Base-by-base conservation (phyloP, 2,888 invertebrate species). In the Tenthredo scrophulariae region DNA sequence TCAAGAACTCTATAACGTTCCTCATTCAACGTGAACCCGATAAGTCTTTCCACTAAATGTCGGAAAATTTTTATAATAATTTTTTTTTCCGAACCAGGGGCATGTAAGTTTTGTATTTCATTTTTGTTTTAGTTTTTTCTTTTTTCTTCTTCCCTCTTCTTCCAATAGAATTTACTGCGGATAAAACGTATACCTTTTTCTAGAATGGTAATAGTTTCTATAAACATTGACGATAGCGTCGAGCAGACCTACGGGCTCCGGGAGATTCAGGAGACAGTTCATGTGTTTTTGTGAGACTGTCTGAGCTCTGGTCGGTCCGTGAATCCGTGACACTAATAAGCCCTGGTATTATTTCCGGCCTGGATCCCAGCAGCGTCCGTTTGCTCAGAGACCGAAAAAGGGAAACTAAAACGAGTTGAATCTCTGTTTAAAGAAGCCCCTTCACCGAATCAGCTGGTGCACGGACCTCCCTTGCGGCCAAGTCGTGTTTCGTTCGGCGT, bases 321-420 rank as follows among this genome's bases (percentile, higher is more conserved):
- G 77, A 77, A 4, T 80, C 62, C 26, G 22, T 58, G 80, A 80
- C 62, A 62, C 62, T 80, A 80, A 80, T 80, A 80, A 80, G 62
- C 80, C 40, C 33, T 40, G 33, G 37, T 62, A 80, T 62, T 40
- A 80, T 80, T 62, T 80, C 80, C 80, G 80, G 80, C 15, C 40
- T 40, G 80, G 40, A 80, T 62, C 40, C 40, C 62, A 80, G 22
- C 58, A 62, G 62, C 22, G 37, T 62, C 58, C 79, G 37, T 80
- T 77, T 50, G 46, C 62, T 80, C 80, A 3, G 58, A 22, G 46
- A 80, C n/a, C 80, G 37, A 80, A 37, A 62, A 58, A 37, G n/a
- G 62, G 18, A 58, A 80, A 77, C 77, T 77, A 54, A 29, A 77
- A 33, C 50, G 29, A 77, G 54, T 33, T 4, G 50, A 50, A 77